Evolutionary conservation across 2,888 invertebrate genomes (phyloP), one percentile per base, ranked within the genome.

Genomic region (Drosophila borealis): DNA sequence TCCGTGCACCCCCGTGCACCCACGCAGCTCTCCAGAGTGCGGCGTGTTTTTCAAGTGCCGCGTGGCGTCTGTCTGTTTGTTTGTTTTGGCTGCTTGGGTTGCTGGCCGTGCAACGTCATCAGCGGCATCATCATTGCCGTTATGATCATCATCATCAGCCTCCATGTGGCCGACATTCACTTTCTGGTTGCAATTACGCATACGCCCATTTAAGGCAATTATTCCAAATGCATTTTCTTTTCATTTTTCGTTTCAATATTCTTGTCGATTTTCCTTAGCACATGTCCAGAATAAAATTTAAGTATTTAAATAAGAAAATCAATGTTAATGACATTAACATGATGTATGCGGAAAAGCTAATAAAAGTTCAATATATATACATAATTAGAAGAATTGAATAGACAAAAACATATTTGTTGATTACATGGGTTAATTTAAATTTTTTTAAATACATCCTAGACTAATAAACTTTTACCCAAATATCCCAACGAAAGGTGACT

Each of bases 21-120:
- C 62, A 67, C 69, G 61, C 75, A 65, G 55, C 71, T 50, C 36
- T 66, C 36, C 8, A 66, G 67, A 70, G 57, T 67, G 77, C 77
- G 59, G 79, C 74, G 78, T 56, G 56, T 66, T 53, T 66, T 76
- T 81, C 81, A 80, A 87, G 83, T 84, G 75, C 34, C 65, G 37
- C 29, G 53, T 65, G 80, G 81, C 76, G 78, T 87, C 85, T 86
- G 73, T 74, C 71, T 78, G 78, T 78, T 76, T 80, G 78, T 70
- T 74, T 66, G 63, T 57, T 55, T 59, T 63, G 44, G 39, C 36
- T 42, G 55, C 41, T 53, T 70, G 74, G 71, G 60, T 64, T 53
- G 60, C 63, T 74, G 56, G 33, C 60, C 62, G 39, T 48, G 37
- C 63, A 33, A 48, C 69, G 14, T 51, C 53, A 70, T 54, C 63